These are phyloP conservation scores for Pediacus dermestoides DNA, from an alignment of 2,888 invertebrate genomes.

Conservation along the genomic window DNA sequence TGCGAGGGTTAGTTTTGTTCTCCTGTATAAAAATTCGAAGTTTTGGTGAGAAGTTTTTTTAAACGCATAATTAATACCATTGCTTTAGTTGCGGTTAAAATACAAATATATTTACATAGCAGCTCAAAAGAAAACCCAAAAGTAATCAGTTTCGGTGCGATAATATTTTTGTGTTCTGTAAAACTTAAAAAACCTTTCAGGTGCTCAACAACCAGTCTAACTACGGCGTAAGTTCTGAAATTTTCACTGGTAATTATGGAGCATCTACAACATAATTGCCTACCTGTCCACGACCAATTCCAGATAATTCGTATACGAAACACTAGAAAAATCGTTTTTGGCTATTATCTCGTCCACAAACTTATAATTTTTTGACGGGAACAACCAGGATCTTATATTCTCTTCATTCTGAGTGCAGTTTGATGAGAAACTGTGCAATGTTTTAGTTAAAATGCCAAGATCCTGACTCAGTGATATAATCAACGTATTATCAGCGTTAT, in stretches of 20 bases:
- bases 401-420: conserved; percentile 13
- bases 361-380: conserved; percentile 26
- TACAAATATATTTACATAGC: conserved; percentile 18
- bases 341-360: conserved; percentile 20
- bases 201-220: conserved; percentile 16
- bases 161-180: conserved; percentile 12
- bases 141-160: conserved; percentile 19
- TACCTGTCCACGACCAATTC: conserved; percentile 28
- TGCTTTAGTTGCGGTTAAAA: no score
- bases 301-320: conserved; percentile 17
- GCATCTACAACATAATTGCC: conserved; percentile 2
- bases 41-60: no score
- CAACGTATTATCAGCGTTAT: conserved; percentile 22
- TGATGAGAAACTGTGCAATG: not conserved
- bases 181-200: conserved; percentile 11
- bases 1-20: conserved; percentile 6
- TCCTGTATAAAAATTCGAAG: not conserved
- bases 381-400: conserved; percentile 26
- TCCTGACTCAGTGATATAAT: conserved; percentile 28
- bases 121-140: conserved; percentile 22
- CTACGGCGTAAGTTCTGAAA: conserved; percentile 25
- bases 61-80: no score
- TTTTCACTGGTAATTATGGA: not conserved
- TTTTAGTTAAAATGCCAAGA: conserved; percentile 15
- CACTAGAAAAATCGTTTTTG: conserved; percentile 14